Evolutionary conservation across 2,888 invertebrate genomes (phyloP).

Genomic region (Notocelia uddmanniana): DNA sequence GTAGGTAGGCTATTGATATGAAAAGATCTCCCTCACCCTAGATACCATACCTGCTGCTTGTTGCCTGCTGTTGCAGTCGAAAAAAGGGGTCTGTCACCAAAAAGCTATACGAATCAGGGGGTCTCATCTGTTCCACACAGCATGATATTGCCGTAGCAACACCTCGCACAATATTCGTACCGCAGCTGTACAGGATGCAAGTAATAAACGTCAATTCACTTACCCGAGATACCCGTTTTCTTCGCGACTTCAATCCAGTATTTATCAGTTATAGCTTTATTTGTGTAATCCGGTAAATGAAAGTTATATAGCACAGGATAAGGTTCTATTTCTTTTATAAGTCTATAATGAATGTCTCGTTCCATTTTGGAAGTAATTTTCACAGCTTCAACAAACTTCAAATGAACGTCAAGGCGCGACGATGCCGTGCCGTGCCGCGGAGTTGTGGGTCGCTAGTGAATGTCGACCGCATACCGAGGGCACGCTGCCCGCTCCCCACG

Average conservation of each 20-base stretch:
- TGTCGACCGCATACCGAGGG: conserved; percentile 14
- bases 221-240: conserved; percentile 2
- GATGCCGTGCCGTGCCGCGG: conserved; percentile 1
- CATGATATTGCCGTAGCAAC: background rate
- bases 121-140: too few species aligned
- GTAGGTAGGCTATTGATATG: too few species aligned
- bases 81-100: too few species aligned
- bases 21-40: too few species aligned
- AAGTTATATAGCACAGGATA: background rate
- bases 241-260: background rate
- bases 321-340: conserved; percentile 5
- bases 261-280: background rate
- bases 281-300: conserved; percentile 10
- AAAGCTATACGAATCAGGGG: too few species aligned
- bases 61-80: too few species aligned
- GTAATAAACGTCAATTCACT: conserved; percentile 6
- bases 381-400: background rate
- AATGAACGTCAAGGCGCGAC: background rate
- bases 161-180: background rate
- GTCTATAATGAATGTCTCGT: background rate
- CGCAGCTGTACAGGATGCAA: background rate
- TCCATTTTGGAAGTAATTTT: background rate
- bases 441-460: background rate
- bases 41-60: too few species aligned
- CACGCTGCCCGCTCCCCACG: conserved; percentile 6